Conservation (phyloP, 2,113 vertebrate genomes). For the Gambusia affinis region DNA sequence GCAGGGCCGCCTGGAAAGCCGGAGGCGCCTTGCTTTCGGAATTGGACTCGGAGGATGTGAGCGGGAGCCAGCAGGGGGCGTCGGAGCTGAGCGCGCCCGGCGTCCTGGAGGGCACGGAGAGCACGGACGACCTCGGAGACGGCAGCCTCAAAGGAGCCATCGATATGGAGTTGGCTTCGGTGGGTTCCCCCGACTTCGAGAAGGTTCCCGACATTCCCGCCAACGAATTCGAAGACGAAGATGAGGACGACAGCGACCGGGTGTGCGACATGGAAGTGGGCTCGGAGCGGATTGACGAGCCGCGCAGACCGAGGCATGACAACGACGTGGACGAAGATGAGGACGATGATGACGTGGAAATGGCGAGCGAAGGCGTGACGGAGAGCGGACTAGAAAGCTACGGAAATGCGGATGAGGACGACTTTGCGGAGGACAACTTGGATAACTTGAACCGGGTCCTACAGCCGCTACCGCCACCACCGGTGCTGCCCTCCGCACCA, state of each 20-base stretch:
- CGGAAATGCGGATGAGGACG: constrained; percentile 81
- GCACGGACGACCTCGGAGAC: constrained; percentile 81
- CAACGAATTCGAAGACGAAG: constrained; percentile 75
- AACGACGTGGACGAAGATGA: constrained; percentile 67
- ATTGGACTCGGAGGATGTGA: constrained; percentile 83
- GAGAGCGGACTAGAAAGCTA: constrained; percentile 84
- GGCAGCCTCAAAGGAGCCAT: constrained; percentile 80
- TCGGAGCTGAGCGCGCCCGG: constrained; percentile 82
- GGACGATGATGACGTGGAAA: constrained; percentile 82
- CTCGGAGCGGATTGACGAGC: constrained; percentile 77
- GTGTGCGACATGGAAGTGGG: constrained; percentile 83
- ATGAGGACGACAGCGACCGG: constrained; percentile 67
- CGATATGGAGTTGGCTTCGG: constrained; percentile 79
- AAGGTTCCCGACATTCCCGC: constrained; percentile 78
- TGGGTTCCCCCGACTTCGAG: constrained; percentile 79
- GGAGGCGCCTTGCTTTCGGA: constrained; percentile 75
- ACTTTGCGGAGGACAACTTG: constrained; percentile 79
- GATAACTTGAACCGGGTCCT: constrained; percentile 79
- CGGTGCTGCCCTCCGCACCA: constrained; percentile 56
- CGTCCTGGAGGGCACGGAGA: constrained; percentile 82
- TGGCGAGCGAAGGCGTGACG: constrained; percentile 82
- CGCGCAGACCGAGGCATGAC: constrained; percentile 58
- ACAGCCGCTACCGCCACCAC: constrained; percentile 46
- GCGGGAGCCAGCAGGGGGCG: constrained; percentile 81
- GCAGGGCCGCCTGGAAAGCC: constrained; percentile 71